These are phyloP conservation scores for Nymphalis polychloros DNA, from an alignment of 2,888 invertebrate species.

Conservation along the genomic window DNA sequence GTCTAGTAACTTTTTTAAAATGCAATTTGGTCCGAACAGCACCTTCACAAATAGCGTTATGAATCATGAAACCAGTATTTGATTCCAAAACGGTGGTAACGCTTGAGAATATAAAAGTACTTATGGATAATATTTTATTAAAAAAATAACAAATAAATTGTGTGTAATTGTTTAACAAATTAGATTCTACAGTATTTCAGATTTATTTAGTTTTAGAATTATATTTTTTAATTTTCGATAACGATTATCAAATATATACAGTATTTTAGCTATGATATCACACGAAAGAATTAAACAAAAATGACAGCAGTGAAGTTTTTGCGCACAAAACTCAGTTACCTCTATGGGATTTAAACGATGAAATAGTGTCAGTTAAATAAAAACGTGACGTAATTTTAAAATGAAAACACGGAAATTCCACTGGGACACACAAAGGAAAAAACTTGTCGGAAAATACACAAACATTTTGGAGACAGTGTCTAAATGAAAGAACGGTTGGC, in stretches of 20 bases:
- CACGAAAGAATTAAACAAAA: constrained; percentile 10
- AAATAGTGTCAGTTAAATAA: constrained; percentile 27
- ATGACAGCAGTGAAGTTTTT: constrained; percentile 17
- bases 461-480: constrained; percentile 25
- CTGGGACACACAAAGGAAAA: constrained; percentile 29
- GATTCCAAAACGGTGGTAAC: too few relatives aligned
- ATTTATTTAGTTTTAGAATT: too few relatives aligned
- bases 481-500: constrained; percentile 29
- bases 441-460: constrained; percentile 32
- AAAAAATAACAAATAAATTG: too few relatives aligned
- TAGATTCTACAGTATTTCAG: too few relatives aligned
- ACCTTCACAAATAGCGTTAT: too few relatives aligned
- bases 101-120: too few relatives aligned
- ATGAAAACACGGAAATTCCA: constrained; percentile 27
- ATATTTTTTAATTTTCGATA: neutral
- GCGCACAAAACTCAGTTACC: constrained; percentile 22
- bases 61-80: too few relatives aligned
- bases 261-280: neutral
- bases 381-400: constrained; percentile 27
- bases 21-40: too few relatives aligned
- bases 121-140: too few relatives aligned
- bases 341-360: constrained; percentile 32
- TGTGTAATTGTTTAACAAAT: too few relatives aligned
- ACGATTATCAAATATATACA: neutral
- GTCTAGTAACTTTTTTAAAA: constrained; percentile 12